Evolutionary conservation across 2,797 vertebrate species (phyloP), one percentile per base, ranked within the genome.

Genomic region (Enteromius afrohamiltoni): DNA sequence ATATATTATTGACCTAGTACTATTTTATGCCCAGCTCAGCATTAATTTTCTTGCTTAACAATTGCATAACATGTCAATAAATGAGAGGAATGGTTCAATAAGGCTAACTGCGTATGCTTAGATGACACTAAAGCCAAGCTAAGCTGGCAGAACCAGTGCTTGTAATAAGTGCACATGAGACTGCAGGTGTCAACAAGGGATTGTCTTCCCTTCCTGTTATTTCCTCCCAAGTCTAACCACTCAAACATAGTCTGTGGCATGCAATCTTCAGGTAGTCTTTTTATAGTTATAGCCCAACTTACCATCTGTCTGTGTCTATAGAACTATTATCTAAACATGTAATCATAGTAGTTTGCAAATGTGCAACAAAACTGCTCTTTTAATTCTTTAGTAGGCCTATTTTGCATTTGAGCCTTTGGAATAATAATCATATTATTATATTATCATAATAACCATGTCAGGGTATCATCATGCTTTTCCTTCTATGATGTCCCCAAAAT

Each of bases 141-240:
- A 45, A 42, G 14, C 65, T 81, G 83, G 74, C 80, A 86, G 85
- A 68, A 45, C 21, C 60, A 53, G 78, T 83, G 81, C 83, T 80
- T 86, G 26, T 31, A 80, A 83, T 76, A 34, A 75, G 83, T 58
- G 62, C 29, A 69, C 45, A 55, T 58, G 68, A 80, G 80, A 86
- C 77, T 42, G 37, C 68, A 83, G 40, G 81, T 83, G 87, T 86
- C 85, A 79, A 69, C 85, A 79, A 69, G 60, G 69, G 80, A 77
- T 55, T 49, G 68, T 45, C 40, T 49, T 80, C 78, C 45, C 79
- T 80, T 70, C 70, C 83, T 82, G 83, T 77, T 82, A 83, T 77
- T 77, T 77, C 64, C 60, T 85, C 45, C 23, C 51, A 73, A 23
- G 37, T 26, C 55, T 78, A 70, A 67, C 82, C 60, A 29, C 62